Evolutionary conservation across 2,797 vertebrate genomes (phyloP).

Genomic region (Mormyrops boulengeri): DNA sequence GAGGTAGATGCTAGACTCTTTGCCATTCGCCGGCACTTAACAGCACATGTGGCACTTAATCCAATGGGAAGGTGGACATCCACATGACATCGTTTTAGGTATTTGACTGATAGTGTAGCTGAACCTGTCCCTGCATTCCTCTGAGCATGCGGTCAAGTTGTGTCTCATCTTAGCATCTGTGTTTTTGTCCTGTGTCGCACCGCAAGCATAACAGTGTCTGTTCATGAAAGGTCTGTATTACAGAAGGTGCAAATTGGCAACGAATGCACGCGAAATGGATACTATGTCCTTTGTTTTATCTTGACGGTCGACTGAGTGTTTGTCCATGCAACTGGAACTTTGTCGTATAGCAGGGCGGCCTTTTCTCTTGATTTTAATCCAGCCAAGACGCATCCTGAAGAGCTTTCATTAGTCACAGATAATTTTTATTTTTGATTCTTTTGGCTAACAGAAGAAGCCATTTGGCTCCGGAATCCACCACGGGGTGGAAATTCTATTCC

Average conservation of each 20-base stretch:
- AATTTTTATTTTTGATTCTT: neutral
- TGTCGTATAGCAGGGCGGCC: neutral
- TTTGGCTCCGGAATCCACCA: neutral
- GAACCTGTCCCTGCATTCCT: neutral
- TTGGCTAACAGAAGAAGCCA: neutral
- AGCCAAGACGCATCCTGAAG: neutral
- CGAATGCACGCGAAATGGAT: neutral
- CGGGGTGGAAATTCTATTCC: neutral
- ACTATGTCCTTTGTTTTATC: neutral
- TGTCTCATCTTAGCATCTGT: neutral
- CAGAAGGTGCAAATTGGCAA: neutral
- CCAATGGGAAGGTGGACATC: neutral
- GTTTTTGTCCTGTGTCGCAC: neutral
- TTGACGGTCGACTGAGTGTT: neutral
- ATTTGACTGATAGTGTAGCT: neutral
- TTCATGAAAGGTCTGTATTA: neutral
- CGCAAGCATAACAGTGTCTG: neutral
- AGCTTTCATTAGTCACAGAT: slow-evolving; percentile 10
- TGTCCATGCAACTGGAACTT: neutral
- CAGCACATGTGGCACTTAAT: neutral
- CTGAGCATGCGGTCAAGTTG: neutral
- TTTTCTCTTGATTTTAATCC: neutral
- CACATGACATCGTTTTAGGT: neutral
- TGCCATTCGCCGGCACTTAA: neutral
- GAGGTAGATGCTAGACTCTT: too few species aligned